Conservation (phyloP, 64 coral and sea anemone species). For the Pocillopora damicornis region DNA sequence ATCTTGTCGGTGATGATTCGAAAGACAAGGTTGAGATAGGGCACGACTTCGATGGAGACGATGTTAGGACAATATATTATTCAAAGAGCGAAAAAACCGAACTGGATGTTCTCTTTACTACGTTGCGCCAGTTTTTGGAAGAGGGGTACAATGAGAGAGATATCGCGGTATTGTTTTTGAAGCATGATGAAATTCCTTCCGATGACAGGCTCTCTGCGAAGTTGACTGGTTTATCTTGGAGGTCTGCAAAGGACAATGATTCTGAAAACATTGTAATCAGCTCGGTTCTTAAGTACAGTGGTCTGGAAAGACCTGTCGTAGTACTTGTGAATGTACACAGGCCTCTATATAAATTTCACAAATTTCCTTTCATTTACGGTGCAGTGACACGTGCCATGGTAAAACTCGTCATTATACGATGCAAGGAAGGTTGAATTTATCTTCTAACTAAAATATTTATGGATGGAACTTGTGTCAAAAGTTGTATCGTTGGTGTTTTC, state of each 20-base stretch:
- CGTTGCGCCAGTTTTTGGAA: background rate
- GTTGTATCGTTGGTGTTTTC: too few species aligned
- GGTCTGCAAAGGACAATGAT: conserved; percentile 1
- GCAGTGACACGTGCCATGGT: conserved; percentile 32
- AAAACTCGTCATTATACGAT: conserved; percentile 19
- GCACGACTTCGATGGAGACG: conserved; percentile 40
- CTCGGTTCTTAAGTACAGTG: conserved; percentile 42
- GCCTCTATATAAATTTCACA: background rate
- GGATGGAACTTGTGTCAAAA: too few species aligned
- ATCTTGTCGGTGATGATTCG: background rate
- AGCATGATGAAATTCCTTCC: background rate
- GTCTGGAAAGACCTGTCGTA: conserved; percentile 55
- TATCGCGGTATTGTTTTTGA: conserved; percentile 36
- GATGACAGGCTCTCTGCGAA: too few species aligned
- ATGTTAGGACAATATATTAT: background rate
- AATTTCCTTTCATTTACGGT: background rate
- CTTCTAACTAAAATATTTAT: too few species aligned
- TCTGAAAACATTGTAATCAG: background rate
- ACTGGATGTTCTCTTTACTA: background rate
- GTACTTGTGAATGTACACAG: conserved; percentile 18
- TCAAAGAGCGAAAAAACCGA: background rate
- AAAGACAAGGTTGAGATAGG: background rate
- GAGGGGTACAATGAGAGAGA: conserved; percentile 13
- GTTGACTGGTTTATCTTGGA: background rate
- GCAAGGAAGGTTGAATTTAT: background rate